Percentiles rank a stretch among this genome's conserved stretches.
phyloP scores from a whole-genome alignment of 2,797 vertebrate species.

The Onychomys leucogaster region DNA sequence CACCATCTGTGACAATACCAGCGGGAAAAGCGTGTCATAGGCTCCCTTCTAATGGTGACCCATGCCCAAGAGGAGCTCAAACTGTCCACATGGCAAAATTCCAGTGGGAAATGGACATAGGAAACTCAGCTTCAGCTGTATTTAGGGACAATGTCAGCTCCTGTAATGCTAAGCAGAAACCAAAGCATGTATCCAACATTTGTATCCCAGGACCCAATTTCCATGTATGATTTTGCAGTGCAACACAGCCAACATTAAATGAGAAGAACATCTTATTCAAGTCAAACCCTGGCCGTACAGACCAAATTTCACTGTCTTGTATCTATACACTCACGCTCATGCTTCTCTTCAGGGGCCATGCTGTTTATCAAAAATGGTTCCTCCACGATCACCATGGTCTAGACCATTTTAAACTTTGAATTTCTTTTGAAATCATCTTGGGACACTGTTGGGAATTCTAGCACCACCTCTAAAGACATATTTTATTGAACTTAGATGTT shows the following conservation, averaged over 20 bases:
- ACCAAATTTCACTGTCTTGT: neutral
- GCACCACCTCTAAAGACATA: neutral
- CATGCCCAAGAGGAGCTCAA: neutral
- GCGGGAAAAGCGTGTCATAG: neutral
- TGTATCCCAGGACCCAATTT: slow-evolving; percentile 12
- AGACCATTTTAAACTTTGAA: neutral
- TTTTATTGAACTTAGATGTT: neutral
- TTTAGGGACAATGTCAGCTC: neutral
- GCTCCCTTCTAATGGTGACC: neutral
- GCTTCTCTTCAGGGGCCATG: neutral
- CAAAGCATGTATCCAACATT: neutral
- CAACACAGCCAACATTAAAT: neutral
- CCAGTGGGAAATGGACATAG: neutral
- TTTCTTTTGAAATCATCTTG: slow-evolving; percentile 4
- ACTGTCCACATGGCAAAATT: neutral
- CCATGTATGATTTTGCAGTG: neutral
- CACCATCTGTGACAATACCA: neutral
- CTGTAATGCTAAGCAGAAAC: neutral
- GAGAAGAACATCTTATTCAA: neutral
- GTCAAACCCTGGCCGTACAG: neutral
- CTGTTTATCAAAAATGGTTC: neutral
- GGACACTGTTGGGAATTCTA: slow-evolving; percentile 26
- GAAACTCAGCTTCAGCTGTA: neutral
- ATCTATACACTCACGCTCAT: neutral
- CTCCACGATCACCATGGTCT: neutral